A percentile compares a stretch with the other conserved stretches of the same genome.
These are phyloP conservation scores for Argya squamiceps DNA, from an alignment of 2,797 vertebrate genomes.

Conservation along the genomic window DNA sequence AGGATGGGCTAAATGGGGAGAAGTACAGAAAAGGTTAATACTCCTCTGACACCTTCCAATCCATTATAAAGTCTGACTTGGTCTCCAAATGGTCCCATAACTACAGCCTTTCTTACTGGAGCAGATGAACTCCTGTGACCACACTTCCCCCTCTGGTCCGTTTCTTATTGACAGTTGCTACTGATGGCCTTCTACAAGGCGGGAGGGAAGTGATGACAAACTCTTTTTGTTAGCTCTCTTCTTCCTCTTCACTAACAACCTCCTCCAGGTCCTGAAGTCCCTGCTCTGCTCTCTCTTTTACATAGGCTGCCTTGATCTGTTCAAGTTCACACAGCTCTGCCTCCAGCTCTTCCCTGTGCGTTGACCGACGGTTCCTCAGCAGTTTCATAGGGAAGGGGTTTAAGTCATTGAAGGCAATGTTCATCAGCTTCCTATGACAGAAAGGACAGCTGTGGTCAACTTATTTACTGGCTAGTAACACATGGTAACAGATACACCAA, in stretches of 20 bases:
- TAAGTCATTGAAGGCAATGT: constrained; percentile 89
- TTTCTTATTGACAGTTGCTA: neutral
- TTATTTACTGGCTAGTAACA: neutral
- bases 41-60: neutral
- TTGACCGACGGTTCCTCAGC: constrained; percentile 79
- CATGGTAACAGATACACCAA: neutral
- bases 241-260: constrained; percentile 85
- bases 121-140: neutral
- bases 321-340: constrained; percentile 85
- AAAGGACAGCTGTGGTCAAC: constrained; percentile 10
- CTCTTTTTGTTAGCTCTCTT: constrained; percentile 70
- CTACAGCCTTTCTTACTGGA: neutral
- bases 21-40: neutral
- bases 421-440: constrained; percentile 82
- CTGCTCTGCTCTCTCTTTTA: constrained; percentile 70
- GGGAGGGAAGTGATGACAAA: neutral
- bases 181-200: neutral
- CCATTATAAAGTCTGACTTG: neutral
- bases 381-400: constrained; percentile 91
- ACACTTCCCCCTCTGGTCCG: neutral
- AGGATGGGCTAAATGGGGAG: neutral
- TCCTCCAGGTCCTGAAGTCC: constrained; percentile 72
- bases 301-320: constrained; percentile 82
- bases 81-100: neutral
- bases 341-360: constrained; percentile 85